Evolutionary conservation across 2,888 invertebrate genomes (phyloP).

Genomic region (Clusia tigrina): DNA sequence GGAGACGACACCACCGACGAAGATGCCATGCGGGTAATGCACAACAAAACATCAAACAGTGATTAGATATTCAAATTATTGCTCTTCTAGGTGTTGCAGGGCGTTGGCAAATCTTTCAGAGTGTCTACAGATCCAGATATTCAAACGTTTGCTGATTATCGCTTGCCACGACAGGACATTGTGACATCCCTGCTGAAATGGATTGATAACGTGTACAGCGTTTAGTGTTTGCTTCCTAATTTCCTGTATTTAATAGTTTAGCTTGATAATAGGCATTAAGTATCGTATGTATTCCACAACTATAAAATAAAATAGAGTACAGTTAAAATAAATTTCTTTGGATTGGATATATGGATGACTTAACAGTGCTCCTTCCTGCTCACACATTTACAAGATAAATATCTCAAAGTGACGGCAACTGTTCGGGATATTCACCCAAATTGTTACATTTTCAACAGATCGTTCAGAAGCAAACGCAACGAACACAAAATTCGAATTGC

Average conservation of each 20-base stretch:
- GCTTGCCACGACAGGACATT: conserved; percentile 75
- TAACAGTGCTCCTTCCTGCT: too few relatives aligned
- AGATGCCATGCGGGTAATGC: conserved; percentile 82
- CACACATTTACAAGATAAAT: too few relatives aligned
- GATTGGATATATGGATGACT: too few relatives aligned
- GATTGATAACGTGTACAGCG: conserved; percentile 65
- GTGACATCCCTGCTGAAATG: conserved; percentile 76
- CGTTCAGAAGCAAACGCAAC: too few relatives aligned
- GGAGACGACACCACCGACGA: conserved; percentile 91
- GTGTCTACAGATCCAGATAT: conserved; percentile 74
- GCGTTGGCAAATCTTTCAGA: conserved; percentile 76
- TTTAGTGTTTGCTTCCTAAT: too few relatives aligned
- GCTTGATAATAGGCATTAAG: neutral
- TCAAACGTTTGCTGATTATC: conserved; percentile 75
- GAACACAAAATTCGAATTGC: too few relatives aligned
- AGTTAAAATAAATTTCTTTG: too few relatives aligned
- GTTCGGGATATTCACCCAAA: too few relatives aligned
- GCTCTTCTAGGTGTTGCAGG: conserved; percentile 70
- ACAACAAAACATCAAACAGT: neutral
- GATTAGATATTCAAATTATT: neutral
- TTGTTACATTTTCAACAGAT: too few relatives aligned
- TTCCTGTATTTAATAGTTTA: too few relatives aligned
- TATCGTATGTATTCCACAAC: neutral
- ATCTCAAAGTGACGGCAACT: too few relatives aligned
- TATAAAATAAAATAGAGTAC: too few relatives aligned